Conservation (phyloP, 1,140 invertebrate genomes). For the Halesus radiatus region DNA sequence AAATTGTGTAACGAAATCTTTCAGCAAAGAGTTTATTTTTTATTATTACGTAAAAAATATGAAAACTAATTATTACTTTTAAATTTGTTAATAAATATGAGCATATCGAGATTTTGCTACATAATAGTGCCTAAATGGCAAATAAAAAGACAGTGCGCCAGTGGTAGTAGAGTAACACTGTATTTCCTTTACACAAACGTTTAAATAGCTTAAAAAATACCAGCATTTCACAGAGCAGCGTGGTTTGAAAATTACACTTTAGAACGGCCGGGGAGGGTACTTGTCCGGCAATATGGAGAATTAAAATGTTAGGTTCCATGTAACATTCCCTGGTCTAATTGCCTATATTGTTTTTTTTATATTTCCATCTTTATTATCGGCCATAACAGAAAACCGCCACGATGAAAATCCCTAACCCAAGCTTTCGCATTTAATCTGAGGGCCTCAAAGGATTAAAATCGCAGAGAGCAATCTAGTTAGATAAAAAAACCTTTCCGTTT, state of each 20-base stretch:
- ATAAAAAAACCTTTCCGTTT: background rate
- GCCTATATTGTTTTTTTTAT: conserved; percentile 35
- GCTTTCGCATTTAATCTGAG: conserved; percentile 19
- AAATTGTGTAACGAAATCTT: too few relatives aligned
- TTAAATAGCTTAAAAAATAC: too few relatives aligned
- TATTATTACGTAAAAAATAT: too few relatives aligned
- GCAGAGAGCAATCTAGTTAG: background rate
- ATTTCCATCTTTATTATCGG: conserved; percentile 37
- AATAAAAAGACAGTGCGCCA: too few relatives aligned
- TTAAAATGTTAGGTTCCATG: conserved; percentile 36
- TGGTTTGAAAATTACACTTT: conserved; percentile 27
- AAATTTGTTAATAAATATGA: too few relatives aligned
- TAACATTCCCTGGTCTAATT: conserved; percentile 37
- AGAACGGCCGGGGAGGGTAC: background rate
- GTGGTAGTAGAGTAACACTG: too few relatives aligned
- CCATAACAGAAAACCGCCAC: conserved; percentile 25
- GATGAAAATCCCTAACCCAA: conserved; percentile 8
- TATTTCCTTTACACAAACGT: too few relatives aligned
- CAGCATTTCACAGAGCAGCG: background rate
- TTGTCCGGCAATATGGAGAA: conserved; percentile 24
- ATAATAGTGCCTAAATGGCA: too few relatives aligned
- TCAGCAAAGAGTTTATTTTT: too few relatives aligned
- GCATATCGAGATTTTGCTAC: too few relatives aligned
- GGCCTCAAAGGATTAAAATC: conserved; percentile 21
- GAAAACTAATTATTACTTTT: too few relatives aligned